These are phyloP conservation scores for Brotula barbata DNA, from an alignment of 2,797 vertebrate species.

Conservation along the genomic window DNA sequence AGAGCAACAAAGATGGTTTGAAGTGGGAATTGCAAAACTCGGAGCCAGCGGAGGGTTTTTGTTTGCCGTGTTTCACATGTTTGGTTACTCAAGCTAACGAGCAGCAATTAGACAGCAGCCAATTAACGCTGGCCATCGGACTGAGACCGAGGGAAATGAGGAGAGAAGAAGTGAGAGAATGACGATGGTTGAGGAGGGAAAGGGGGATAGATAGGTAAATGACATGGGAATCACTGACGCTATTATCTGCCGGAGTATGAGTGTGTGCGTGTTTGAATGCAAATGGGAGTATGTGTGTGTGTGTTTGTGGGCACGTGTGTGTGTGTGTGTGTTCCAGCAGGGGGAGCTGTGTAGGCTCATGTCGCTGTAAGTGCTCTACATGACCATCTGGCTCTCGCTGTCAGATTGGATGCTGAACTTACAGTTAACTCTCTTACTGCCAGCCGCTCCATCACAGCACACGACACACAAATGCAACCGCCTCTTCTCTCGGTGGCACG, in stretches of 20 bases:
- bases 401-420: conserved; percentile 72
- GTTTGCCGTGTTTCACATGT: conserved; percentile 68
- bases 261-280: neutral
- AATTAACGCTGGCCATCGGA: conserved; percentile 79
- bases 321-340: conserved; percentile 63
- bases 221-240: conserved; percentile 55
- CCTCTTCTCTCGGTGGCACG: too few relatives aligned
- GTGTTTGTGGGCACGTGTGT: conserved; percentile 5
- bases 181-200: neutral
- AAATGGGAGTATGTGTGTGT: conserved; percentile 17
- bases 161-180: conserved; percentile 33
- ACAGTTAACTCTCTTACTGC: conserved; percentile 68
- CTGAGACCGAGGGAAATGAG: conserved; percentile 68
- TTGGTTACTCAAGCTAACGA: conserved; percentile 77
- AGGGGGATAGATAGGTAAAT: conserved; percentile 19
- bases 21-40: conserved; percentile 39
- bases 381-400: conserved; percentile 79
- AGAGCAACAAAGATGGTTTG: conserved; percentile 2
- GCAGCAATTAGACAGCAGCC: conserved; percentile 80
- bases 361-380: conserved; percentile 72
- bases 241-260: conserved; percentile 40
- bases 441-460: neutral
- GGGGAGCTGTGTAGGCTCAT: conserved; percentile 70
- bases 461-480: too few relatives aligned
- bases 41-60: conserved; percentile 43